Base-by-base conservation (phyloP, 1,140 invertebrate species). In the Spodoptera litura region DNA sequence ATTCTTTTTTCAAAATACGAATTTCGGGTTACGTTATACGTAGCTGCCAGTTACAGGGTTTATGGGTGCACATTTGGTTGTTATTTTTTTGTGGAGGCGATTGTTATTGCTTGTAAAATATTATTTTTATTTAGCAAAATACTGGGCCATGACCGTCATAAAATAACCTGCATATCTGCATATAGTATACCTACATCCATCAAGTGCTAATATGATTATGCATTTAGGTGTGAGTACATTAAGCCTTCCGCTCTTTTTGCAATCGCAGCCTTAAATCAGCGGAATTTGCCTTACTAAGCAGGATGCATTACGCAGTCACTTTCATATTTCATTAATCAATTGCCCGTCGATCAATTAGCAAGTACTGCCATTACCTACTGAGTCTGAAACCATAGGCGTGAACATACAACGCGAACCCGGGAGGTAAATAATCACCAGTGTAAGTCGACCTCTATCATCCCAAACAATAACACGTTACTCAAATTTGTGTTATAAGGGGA, bases 381-480 rank as follows among this genome's bases (percentile, higher is more conserved):
- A n/a, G n/a, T n/a, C n/a, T n/a, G 92, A 93, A 93, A 86, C 92
- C 90, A 87, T 93, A 92, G 89, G 86, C 89, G 88, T 85, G 86
- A 89, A 90, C 85, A 90, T 85, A 84, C 83, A 81, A 83, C 83
- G 81, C 81, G 85, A 88, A 88, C 88, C 88, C 91, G 90, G 92
- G 92, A 92, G 92, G 91, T 91, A 92, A 86, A 87, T 78, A 78
- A 78, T 20, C 10, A 84, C 92, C 89, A 91, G 56, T 15, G 12
- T 76, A 81, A 70, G 70, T 58, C 78, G 90, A 88, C 27, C 90
- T 79, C 76, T 77, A 68, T 68, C 53, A 78, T 81, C 78, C 62
- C 35, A 27, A 52, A 76, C 52, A 78, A 78, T 82, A 75, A 62
- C 61, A 58, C 49, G 53, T 52, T 55, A 25, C 20, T 64, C 66